Evolutionary conservation across 2,888 invertebrate species (phyloP).

Genomic region (Augochlorella aurata): DNA sequence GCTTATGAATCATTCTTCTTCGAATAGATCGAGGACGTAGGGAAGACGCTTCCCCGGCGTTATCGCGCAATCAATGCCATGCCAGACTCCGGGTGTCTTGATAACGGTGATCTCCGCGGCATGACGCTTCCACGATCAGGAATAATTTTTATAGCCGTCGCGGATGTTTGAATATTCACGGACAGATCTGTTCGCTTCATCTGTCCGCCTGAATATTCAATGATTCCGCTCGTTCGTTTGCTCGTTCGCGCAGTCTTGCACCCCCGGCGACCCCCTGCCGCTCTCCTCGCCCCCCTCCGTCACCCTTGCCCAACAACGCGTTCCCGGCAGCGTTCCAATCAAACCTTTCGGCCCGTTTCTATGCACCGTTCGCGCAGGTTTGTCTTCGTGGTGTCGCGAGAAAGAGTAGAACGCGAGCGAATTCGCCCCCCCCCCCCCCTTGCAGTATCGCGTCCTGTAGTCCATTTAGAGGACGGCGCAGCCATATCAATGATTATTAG

Average conservation of each 20-base stretch:
- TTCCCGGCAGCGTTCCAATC: constrained; percentile 48
- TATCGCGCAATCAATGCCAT: constrained; percentile 59
- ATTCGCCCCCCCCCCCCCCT: not conserved
- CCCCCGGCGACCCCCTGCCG: not conserved
- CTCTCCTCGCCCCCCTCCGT: not conserved
- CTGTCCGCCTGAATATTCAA: constrained; percentile 73
- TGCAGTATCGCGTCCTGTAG: not conserved
- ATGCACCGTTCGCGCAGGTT: constrained; percentile 16
- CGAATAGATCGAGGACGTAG: not conserved
- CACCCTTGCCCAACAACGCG: constrained; percentile 8
- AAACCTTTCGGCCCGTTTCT: constrained; percentile 53
- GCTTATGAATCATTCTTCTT: constrained; percentile 31
- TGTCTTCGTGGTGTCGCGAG: constrained; percentile 37
- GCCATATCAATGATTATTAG: no score
- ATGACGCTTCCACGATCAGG: constrained; percentile 42
- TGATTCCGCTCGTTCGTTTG: constrained; percentile 65
- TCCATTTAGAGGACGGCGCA: not conserved
- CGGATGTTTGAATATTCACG: constrained; percentile 71
- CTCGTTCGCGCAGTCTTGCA: constrained; percentile 52
- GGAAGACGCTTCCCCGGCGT: constrained; percentile 33
- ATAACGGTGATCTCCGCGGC: constrained; percentile 48
- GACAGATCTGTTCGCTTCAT: constrained; percentile 67
- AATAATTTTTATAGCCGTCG: constrained; percentile 66
- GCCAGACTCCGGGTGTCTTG: constrained; percentile 43
- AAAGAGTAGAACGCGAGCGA: constrained; percentile 6